Evolutionary conservation across 2,113 vertebrate genomes (phyloP), one percentile per base, ranked within the genome.

Genomic region (Tympanuchus pallidicinctus): DNA sequence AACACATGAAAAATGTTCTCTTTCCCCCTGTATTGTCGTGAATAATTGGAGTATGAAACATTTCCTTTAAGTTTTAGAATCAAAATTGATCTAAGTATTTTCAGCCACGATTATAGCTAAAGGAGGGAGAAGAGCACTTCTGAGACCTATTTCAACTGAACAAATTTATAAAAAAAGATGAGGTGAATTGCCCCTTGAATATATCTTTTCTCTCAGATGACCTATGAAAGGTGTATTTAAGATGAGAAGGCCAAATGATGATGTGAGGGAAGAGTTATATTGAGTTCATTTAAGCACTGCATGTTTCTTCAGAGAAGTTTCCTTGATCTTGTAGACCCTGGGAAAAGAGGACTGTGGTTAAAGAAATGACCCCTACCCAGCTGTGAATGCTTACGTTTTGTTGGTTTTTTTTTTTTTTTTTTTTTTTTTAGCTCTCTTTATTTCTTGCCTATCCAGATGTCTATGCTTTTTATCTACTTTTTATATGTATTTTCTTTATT

Each of bases 271-370:
- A 3, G 17, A 24, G 52, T 43, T 82, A 7, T 1, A 0, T 11
- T 10, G 20, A 54, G 45, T 45, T 17, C 0, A 0, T 32, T 34
- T 43, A 34, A 52, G 3, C 25, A 8, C 4, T 61, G 7, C 0
- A 0, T 34, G 16, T 74, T 82, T 47, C 57, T 82, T 28, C 21
- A 65, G 71, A 32, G 47, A 52, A 8, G 5, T 20, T 66, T 42
- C 34, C 54, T 77, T 54, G 38, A 10, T 24, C 30, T 48, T 43
- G 8, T 36, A 45, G 60, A 42, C 10, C 27, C 38, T 57, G 36
- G 47, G 11, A 75, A 30, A 64, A 10, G 3, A 64, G 42, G n/a
- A 36, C 3, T 48, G 25, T 25, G 50, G 12, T 13, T 42, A 28
- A 38, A 43, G 17, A n/a, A 74, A 8, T 67, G 47, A 59, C 24